Evolutionary conservation across 2,797 vertebrate genomes (phyloP), one percentile per base, ranked within the genome.

Genomic region (Peromyscus melanophrys): DNA sequence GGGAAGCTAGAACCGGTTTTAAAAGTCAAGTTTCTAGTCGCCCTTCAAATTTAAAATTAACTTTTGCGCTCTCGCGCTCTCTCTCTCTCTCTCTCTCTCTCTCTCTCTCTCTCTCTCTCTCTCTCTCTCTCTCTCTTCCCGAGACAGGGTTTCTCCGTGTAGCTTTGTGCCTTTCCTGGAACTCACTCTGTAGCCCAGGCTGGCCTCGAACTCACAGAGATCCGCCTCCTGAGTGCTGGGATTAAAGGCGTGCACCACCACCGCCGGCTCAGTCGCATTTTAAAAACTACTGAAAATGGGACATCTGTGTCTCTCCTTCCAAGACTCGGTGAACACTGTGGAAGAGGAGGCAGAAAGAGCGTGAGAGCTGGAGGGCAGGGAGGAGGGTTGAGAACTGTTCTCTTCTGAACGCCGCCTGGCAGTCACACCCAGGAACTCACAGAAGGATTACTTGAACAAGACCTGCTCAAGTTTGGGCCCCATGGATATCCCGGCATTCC

Each of bases 31-130:
- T 90, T 75, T 59, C 63, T 89, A 88, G 52, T 37, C 92, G 82
- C 57, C 5, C 49, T 95, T 95, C 31, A 95, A 80, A 37, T 85
- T 95, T 92, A 86, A 90, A 83, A 61, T 85, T 95, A 94, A 57
- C 77, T 94, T 94, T 90, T 94, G 77, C 1, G 9, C 49, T 11
- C 49, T 49, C 10, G 11, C 49, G 11, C 49, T 49, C 49, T 49
- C 49, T 49, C 49, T 49, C 49, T 49, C 49, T 11, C 49, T 49
- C 10, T 49, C 49, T 49, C 49, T 12, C 49, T 49, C 49, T 49
- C 49, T 49, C 49, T 49, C 49, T 49, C 49, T 12, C 46, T 49
- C 46, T 49, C 46, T 49, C 49, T 49, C 49, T 49, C 49, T 49
- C 49, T 49, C 49, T 12, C 49, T 49, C 49, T 49, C 49, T 49